Conservation (phyloP, 1,140 invertebrate genomes). For the Delia radicum region DNA sequence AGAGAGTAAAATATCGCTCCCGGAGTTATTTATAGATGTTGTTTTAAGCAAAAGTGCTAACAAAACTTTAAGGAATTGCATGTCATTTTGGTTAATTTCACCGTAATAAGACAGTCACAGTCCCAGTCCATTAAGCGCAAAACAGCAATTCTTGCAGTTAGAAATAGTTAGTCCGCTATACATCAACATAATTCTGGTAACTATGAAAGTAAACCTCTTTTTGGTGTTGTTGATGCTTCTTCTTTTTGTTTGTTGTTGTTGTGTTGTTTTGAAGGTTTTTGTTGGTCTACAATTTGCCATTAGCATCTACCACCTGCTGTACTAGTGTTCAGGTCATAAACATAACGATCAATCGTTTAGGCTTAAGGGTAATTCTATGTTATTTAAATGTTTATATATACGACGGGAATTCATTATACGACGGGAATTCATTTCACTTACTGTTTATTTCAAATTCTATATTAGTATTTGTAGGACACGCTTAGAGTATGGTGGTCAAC, state of each 20-base stretch:
- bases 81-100: neutral
- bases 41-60: neutral
- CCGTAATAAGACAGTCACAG: neutral
- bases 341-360: constrained; percentile 19
- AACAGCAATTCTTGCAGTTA: no score
- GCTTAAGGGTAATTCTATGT: constrained; percentile 3
- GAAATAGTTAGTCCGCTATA: neutral
- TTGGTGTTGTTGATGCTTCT: neutral
- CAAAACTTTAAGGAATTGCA: neutral
- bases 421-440: neutral
- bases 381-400: neutral
- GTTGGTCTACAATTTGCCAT: neutral
- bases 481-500: no score
- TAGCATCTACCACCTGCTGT: neutral
- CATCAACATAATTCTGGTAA: neutral
- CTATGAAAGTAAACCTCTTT: neutral
- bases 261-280: neutral
- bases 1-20: neutral
- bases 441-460: no score
- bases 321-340: constrained; percentile 3
- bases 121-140: no score
- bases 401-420: neutral
- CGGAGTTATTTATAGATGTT: neutral
- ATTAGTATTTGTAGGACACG: no score
- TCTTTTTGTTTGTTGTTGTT: neutral